Conservation (phyloP, 2,797 vertebrate genomes). For the Propithecus deckenii region DNA sequence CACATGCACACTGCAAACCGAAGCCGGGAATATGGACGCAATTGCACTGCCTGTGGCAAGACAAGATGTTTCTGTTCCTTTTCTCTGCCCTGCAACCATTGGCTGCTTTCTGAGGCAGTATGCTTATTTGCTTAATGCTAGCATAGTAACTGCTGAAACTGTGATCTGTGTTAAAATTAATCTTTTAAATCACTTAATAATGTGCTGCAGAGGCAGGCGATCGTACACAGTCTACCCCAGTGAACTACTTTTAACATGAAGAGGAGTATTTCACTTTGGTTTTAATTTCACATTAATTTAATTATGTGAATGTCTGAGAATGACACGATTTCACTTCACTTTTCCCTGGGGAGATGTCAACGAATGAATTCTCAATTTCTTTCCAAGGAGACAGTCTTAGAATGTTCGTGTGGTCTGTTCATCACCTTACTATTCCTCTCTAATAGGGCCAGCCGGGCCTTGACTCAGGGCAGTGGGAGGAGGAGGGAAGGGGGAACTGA, state of each 20-base stretch:
- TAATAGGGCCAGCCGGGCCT: not conserved
- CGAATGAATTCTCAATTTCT: not conserved
- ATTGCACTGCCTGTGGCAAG: not conserved
- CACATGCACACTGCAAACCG: not conserved
- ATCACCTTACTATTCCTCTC: not conserved
- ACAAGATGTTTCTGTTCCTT: not conserved
- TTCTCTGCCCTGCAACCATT: not conserved
- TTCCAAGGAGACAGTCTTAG: not conserved
- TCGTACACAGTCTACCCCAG: not conserved
- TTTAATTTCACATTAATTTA: slow-evolving; percentile 58
- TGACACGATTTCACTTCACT: slow-evolving; percentile 2
- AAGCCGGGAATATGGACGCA: rapidly evolving
- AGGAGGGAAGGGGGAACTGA: not conserved
- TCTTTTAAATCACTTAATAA: slow-evolving; percentile 38
- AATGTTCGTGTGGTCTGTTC: not conserved
- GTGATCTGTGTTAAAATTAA: slow-evolving; percentile 33
- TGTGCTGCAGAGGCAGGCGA: not conserved
- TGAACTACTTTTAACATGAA: not conserved
- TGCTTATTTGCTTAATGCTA: not conserved
- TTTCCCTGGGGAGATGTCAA: not conserved
- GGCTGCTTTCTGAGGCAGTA: not conserved
- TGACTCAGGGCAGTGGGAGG: not conserved
- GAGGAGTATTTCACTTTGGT: slow-evolving; percentile 45
- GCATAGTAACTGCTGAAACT: not conserved
- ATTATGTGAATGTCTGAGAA: slow-evolving; percentile 17